Evolutionary conservation across 2,113 vertebrate genomes (phyloP).

Genomic region (Tragelaphus buxtoni): DNA sequence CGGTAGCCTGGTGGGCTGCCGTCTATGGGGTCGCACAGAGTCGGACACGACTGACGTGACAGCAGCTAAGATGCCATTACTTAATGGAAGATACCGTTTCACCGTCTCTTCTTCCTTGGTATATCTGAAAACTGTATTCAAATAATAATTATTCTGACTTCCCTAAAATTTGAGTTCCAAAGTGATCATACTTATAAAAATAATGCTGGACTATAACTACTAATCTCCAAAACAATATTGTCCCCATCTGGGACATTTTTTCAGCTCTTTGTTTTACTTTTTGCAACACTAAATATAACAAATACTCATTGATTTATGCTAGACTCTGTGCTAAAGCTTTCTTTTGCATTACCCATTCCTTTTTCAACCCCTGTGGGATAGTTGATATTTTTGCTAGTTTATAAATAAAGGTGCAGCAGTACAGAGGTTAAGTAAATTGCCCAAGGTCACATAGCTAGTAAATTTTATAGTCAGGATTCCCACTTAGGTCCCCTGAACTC

Average conservation of each 20-base stretch:
- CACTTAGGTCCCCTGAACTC: background rate
- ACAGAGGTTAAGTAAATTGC: background rate
- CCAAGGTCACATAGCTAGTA: background rate
- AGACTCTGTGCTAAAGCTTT: background rate
- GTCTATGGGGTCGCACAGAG: too few relatives aligned
- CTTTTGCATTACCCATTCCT: background rate
- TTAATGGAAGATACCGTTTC: background rate
- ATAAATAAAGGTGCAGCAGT: background rate
- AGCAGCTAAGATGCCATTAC: background rate
- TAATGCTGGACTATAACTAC: background rate
- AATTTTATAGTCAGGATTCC: background rate
- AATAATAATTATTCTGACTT: background rate
- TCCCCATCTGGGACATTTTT: background rate
- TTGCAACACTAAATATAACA: background rate
- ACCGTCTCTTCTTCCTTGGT: background rate
- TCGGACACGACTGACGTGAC: too few relatives aligned
- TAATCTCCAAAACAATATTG: background rate
- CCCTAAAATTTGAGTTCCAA: background rate
- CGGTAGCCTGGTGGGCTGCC: too few relatives aligned
- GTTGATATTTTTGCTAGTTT: background rate
- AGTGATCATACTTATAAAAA: background rate
- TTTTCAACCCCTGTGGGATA: background rate
- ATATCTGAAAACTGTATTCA: background rate
- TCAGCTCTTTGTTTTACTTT: background rate
- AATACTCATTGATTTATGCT: slow-evolving; percentile 18